Conservation (phyloP, 2,113 vertebrate species). For the Trematomus loennbergii region DNA sequence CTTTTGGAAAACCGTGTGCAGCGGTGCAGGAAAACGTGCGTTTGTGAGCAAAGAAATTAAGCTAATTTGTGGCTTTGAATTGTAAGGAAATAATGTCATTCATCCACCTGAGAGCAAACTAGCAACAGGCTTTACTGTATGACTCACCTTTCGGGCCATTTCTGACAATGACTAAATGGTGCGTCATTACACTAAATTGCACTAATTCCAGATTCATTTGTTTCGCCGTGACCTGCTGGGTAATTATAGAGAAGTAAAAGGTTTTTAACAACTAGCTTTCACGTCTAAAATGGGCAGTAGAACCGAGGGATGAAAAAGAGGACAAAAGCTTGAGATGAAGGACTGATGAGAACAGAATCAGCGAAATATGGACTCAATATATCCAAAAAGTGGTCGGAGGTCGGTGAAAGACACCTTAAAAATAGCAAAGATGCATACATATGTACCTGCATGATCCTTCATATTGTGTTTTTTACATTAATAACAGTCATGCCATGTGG, state of each 20-base stretch:
- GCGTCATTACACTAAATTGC: slow-evolving; percentile 27
- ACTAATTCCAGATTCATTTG: background rate
- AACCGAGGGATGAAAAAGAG: too few relatives aligned
- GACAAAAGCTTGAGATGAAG: background rate
- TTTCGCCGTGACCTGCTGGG: background rate
- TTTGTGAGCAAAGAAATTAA: background rate
- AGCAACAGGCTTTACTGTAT: background rate
- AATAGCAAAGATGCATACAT: background rate
- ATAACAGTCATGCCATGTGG: background rate
- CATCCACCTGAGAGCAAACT: background rate
- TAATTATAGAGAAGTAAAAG: background rate
- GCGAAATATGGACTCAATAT: background rate
- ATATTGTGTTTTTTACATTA: too few relatives aligned
- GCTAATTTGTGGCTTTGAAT: background rate
- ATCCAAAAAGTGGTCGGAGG: too few relatives aligned
- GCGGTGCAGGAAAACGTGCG: background rate
- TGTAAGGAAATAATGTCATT: background rate
- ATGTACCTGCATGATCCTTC: too few relatives aligned
- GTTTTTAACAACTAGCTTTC: too few relatives aligned
- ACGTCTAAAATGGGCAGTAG: too few relatives aligned
- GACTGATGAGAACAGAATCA: background rate
- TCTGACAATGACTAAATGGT: slow-evolving; percentile 4
- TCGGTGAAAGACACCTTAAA: background rate
- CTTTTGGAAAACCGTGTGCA: background rate
- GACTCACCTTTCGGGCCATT: slow-evolving; percentile 5